Conservation (phyloP, 1,140 invertebrate species). For the Tetraneura akinire region DNA sequence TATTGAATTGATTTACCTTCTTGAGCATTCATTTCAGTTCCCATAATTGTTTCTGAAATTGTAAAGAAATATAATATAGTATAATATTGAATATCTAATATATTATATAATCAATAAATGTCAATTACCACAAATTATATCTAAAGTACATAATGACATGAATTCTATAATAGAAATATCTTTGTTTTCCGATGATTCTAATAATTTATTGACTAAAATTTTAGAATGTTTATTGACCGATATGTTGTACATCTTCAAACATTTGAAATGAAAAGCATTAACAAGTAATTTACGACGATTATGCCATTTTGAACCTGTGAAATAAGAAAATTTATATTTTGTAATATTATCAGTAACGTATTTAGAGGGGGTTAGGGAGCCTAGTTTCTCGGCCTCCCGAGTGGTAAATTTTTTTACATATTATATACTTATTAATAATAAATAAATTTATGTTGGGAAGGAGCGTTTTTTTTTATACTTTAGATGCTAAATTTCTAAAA, state of each 20-base stretch:
- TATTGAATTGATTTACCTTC: slow-evolving; percentile 53
- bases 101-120: too few species aligned
- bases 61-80: too few species aligned
- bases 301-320: slow-evolving; percentile 64
- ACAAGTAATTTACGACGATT: slow-evolving; percentile 66
- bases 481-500: too few species aligned
- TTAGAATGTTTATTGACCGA: slow-evolving; percentile 65
- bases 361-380: too few species aligned
- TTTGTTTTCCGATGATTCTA: not conserved
- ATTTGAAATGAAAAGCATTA: slow-evolving; percentile 71
- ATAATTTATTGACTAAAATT: slow-evolving; percentile 68
- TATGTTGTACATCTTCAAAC: slow-evolving; percentile 67
- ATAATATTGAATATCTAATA: too few species aligned
- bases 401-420: too few species aligned
- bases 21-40: slow-evolving; percentile 53
- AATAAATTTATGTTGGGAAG: too few species aligned
- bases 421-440: too few species aligned
- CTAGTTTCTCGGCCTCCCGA: too few species aligned
- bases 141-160: slow-evolving; percentile 76
- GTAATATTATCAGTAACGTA: not conserved
- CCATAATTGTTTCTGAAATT: slow-evolving; percentile 56
- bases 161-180: slow-evolving; percentile 72
- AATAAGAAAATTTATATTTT: not conserved
- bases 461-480: too few species aligned
- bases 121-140: slow-evolving; percentile 78